A percentile compares a stretch with the other conserved stretches of the same genome.
These are phyloP conservation scores for Clitarchus hookeri DNA, from an alignment of 2,888 invertebrate genomes.

Conservation along the genomic window DNA sequence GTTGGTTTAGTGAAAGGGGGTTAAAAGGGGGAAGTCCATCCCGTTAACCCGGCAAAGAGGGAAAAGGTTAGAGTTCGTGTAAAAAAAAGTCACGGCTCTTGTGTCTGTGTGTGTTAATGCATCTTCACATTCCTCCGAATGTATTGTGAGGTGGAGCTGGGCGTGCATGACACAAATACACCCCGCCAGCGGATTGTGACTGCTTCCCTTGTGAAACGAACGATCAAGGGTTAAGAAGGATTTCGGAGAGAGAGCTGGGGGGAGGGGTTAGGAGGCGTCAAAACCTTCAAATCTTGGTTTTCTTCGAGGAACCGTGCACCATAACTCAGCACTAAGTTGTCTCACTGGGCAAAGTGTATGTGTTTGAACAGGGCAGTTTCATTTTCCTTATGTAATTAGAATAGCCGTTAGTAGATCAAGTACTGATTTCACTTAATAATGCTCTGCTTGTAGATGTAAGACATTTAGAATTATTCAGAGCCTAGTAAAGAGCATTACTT, in stretches of 20 bases:
- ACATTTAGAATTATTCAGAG: too few relatives aligned
- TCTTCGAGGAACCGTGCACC: too few relatives aligned
- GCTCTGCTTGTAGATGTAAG: too few relatives aligned
- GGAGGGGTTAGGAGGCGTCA: too few relatives aligned
- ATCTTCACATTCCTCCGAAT: neutral
- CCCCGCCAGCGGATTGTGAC: neutral
- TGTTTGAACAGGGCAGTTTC: too few relatives aligned
- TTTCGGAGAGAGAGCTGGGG: neutral
- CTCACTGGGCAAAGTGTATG: too few relatives aligned
- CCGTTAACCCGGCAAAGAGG: neutral
- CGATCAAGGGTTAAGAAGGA: neutral
- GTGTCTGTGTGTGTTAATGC: slow-evolving; percentile 3
- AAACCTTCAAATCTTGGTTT: too few relatives aligned
- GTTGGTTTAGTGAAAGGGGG: neutral
- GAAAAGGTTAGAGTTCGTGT: neutral
- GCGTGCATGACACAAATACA: neutral
- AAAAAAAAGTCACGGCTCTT: neutral
- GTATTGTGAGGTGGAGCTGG: neutral
- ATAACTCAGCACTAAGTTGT: too few relatives aligned
- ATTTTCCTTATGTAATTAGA: too few relatives aligned
- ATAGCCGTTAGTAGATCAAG: too few relatives aligned
- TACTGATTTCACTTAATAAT: too few relatives aligned
- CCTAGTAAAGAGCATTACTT: too few relatives aligned
- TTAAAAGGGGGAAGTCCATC: neutral
- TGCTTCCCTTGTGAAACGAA: neutral